Evolutionary conservation across 2,113 vertebrate genomes (phyloP).

Genomic region (Eurystomus gularis): DNA sequence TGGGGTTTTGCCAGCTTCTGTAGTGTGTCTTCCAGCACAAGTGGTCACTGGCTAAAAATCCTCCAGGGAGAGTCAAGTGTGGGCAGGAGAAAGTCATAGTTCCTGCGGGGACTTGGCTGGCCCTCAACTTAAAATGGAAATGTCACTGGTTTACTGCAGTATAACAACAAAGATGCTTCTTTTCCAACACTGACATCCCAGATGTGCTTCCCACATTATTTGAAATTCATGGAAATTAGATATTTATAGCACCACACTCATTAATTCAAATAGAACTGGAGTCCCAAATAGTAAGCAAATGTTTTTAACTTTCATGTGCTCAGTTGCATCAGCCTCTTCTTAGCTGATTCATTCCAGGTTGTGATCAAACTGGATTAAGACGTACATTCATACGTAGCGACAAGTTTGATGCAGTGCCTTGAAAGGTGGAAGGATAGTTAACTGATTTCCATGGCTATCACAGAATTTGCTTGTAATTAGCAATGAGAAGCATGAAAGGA

Average conservation of each 20-base stretch:
- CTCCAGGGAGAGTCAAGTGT: not conserved
- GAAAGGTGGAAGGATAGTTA: slow-evolving; percentile 31
- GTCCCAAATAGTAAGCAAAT: slow-evolving; percentile 18
- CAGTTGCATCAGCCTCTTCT: slow-evolving; percentile 23
- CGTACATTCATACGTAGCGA: not conserved
- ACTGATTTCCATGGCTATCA: slow-evolving; percentile 21
- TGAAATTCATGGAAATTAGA: slow-evolving; percentile 30
- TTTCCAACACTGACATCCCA: not conserved
- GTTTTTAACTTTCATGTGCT: slow-evolving; percentile 24
- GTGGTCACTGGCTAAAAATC: not conserved
- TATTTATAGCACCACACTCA: slow-evolving; percentile 16
- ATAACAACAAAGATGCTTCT: not conserved
- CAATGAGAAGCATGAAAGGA: slow-evolving; percentile 23
- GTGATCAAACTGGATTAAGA: slow-evolving; percentile 59
- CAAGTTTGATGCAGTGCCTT: slow-evolving; percentile 6
- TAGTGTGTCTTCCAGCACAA: not conserved
- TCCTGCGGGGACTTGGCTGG: not conserved
- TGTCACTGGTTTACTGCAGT: not conserved
- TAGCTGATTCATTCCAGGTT: slow-evolving; percentile 8
- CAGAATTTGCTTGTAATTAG: slow-evolving; percentile 58
- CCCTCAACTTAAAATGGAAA: not conserved
- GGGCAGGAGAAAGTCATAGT: not conserved
- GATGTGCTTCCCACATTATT: not conserved
- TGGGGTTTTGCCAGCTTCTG: not conserved
- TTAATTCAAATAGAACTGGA: slow-evolving; percentile 28